A percentile compares a stretch with the other conserved stretches of the same genome.
Conservation (phyloP, 2,888 invertebrate species). For the Apamea anceps region DNA sequence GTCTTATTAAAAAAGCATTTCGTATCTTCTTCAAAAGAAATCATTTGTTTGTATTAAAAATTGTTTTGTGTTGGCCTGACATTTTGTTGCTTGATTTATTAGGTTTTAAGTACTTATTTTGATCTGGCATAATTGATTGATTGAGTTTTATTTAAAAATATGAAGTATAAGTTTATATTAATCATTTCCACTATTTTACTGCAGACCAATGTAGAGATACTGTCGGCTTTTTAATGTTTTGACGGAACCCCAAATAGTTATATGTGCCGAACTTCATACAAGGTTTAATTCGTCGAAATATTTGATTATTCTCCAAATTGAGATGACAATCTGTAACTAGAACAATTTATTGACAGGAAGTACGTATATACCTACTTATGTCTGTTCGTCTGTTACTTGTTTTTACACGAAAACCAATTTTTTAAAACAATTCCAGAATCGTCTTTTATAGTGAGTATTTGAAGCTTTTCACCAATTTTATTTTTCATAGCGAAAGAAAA, state of each 20-base stretch:
- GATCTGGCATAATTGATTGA: neutral
- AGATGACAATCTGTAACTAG: slow-evolving; percentile 48
- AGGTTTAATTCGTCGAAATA: slow-evolving; percentile 42
- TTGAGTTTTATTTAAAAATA: neutral
- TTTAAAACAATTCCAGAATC: neutral
- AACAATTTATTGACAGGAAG: slow-evolving; percentile 3
- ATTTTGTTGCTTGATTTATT: slow-evolving; percentile 3
- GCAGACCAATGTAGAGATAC: neutral
- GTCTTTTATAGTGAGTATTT: neutral
- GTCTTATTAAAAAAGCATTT: slow-evolving; percentile 35
- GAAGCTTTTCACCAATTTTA: neutral
- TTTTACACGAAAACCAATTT: neutral
- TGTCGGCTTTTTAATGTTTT: neutral
- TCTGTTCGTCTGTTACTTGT: neutral
- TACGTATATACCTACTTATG: neutral
- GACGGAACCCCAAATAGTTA: slow-evolving; percentile 31
- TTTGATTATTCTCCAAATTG: slow-evolving; percentile 40
- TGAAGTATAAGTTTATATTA: neutral
- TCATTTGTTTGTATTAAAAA: slow-evolving; percentile 17
- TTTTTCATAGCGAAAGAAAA: neutral
- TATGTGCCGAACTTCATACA: slow-evolving; percentile 8
- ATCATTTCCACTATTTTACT: neutral
- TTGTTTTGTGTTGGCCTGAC: slow-evolving; percentile 23
- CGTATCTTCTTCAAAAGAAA: slow-evolving; percentile 2
- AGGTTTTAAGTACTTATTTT: neutral